phyloP scores from a whole-genome alignment of 1,140 invertebrate species.

The Anoplolepis gracilipes region DNA sequence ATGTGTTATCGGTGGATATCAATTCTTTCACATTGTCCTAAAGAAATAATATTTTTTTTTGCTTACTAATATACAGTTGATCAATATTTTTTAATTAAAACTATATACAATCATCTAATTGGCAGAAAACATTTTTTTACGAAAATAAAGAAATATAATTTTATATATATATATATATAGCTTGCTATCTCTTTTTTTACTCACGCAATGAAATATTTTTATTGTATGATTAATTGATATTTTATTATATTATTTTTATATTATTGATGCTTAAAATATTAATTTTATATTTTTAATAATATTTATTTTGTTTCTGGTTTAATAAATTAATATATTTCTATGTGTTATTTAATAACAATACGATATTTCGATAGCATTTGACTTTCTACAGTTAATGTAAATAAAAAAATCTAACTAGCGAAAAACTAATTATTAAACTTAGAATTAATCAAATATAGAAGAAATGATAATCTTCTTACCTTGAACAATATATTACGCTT shows the following conservation, averaged over 20 bases:
- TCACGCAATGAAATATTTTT: no score
- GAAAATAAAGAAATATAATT: no score
- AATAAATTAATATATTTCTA: constrained; percentile 4
- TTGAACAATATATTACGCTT: constrained; percentile 86
- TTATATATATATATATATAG: no score
- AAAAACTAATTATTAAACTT: not conserved
- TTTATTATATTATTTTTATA: not conserved
- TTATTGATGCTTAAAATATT: no score
- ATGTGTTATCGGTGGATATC: constrained; percentile 74
- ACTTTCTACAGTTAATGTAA: not conserved
- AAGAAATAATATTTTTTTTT: constrained; percentile 42
- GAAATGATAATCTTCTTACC: constrained; percentile 74
- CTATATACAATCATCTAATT: not conserved
- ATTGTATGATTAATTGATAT: not conserved
- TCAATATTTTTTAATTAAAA: not conserved
- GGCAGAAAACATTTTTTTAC: not conserved
- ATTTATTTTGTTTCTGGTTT: not conserved
- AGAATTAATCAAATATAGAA: not conserved
- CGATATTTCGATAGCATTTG: not conserved
- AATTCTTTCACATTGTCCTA: constrained; percentile 75
- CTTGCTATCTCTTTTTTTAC: not conserved
- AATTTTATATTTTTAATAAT: no score
- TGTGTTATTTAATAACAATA: not conserved
- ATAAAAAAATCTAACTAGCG: not conserved
- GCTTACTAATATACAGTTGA: not conserved